A percentile compares a stretch with the other conserved stretches of the same genome.
phyloP scores from a whole-genome alignment of 2,797 vertebrate genomes.

The Gymnocypris eckloni region DNA sequence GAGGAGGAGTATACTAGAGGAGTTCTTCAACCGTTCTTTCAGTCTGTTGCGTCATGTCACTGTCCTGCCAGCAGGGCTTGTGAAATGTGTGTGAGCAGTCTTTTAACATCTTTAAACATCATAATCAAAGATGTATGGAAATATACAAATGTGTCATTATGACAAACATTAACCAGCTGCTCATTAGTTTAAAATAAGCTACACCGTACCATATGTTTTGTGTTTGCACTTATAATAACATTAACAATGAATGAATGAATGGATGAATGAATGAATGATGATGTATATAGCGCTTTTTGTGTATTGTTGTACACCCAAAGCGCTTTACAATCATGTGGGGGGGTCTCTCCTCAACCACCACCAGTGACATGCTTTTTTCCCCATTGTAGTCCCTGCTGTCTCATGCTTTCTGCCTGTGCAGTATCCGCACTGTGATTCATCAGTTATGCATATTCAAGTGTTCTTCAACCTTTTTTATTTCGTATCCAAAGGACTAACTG shows the following conservation, averaged over 20 bases:
- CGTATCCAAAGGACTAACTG: neutral
- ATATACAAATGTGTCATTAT: neutral
- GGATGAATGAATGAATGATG: too few species aligned
- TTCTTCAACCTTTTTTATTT: conserved; percentile 16
- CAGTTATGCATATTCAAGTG: conserved; percentile 9
- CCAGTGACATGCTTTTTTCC: neutral
- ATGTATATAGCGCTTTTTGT: too few species aligned
- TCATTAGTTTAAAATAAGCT: neutral
- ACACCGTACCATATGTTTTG: neutral
- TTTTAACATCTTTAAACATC: neutral
- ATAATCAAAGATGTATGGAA: neutral
- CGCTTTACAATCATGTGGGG: too few species aligned
- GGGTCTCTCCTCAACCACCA: too few species aligned
- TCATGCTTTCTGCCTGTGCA: neutral
- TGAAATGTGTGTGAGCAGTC: conserved; percentile 17
- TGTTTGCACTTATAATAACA: neutral
- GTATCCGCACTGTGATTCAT: neutral
- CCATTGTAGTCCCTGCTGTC: neutral
- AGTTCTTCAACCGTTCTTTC: conserved; percentile 70
- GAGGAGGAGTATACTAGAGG: too few species aligned
- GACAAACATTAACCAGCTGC: neutral
- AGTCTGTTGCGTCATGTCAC: conserved; percentile 77
- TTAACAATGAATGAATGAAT: too few species aligned
- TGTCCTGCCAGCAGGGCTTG: conserved; percentile 47
- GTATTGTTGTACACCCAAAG: too few species aligned